A percentile compares a stretch with the other conserved stretches of the same genome.
Conservation (phyloP, 2,113 vertebrate genomes). For the Chaetops frenatus region DNA sequence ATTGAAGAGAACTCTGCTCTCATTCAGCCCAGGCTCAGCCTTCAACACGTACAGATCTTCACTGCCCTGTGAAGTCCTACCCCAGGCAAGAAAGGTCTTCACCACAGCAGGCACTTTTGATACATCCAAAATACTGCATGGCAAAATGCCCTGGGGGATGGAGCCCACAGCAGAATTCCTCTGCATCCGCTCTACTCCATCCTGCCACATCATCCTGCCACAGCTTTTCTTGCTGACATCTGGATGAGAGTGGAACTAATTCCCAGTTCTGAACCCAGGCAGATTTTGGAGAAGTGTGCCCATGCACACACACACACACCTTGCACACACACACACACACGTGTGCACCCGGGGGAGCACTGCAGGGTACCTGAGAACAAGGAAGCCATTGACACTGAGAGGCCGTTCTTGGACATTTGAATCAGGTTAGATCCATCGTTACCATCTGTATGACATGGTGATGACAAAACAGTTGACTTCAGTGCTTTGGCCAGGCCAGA, state of each 20-base stretch:
- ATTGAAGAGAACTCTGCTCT: neutral
- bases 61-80: neutral
- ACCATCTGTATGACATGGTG: conserved; percentile 86
- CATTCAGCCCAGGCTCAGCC: neutral
- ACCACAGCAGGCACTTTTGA: neutral
- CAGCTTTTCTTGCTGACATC: neutral
- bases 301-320: neutral
- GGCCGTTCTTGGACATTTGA: conserved; percentile 87
- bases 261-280: neutral
- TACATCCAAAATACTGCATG: neutral
- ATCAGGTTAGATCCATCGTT: conserved; percentile 89
- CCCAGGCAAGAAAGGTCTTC: neutral
- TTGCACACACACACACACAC: neutral
- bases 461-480: conserved; percentile 68
- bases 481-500: conserved; percentile 36
- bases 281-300: neutral
- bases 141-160: neutral
- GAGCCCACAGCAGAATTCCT: neutral
- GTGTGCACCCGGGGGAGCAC: neutral
- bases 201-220: neutral
- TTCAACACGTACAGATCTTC: neutral
- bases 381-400: conserved; percentile 89
- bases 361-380: conserved; percentile 84
- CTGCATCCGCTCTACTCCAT: neutral
- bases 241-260: neutral